phyloP scores from a whole-genome alignment of 30 jellyfish, hydroid and myxozoan species.

The Aurelia aurita complex sp. Pacific region DNA sequence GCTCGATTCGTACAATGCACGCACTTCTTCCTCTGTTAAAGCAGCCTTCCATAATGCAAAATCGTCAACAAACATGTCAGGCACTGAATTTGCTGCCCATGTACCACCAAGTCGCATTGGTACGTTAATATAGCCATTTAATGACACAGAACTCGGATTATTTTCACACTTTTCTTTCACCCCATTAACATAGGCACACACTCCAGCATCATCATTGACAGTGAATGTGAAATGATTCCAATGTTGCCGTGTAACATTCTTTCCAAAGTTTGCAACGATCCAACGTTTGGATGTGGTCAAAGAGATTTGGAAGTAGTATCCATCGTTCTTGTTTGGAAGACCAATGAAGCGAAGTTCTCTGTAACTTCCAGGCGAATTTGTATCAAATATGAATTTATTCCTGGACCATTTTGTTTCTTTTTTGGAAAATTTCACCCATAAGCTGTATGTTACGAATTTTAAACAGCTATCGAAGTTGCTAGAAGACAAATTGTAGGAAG shows the following conservation, averaged over 20 bases:
- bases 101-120: no score
- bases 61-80: no score
- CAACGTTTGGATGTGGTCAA: slow-evolving; percentile 2
- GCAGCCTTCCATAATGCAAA: no score
- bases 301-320: background rate
- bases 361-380: background rate
- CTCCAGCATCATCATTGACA: background rate
- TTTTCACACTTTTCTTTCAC: background rate
- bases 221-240: background rate
- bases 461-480: background rate
- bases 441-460: background rate
- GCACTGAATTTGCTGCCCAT: no score
- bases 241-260: background rate
- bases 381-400: background rate
- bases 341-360: background rate
- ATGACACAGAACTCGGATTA: background rate
- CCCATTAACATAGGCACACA: no score
- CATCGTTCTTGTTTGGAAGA: background rate
- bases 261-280: background rate
- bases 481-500: background rate
- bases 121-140: no score
- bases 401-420: background rate
- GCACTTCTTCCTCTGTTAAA: no score
- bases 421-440: background rate
- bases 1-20: no score